These are phyloP conservation scores for Pangasianodon hypophthalmus DNA, from an alignment of 2,113 vertebrate genomes.

Conservation along the genomic window DNA sequence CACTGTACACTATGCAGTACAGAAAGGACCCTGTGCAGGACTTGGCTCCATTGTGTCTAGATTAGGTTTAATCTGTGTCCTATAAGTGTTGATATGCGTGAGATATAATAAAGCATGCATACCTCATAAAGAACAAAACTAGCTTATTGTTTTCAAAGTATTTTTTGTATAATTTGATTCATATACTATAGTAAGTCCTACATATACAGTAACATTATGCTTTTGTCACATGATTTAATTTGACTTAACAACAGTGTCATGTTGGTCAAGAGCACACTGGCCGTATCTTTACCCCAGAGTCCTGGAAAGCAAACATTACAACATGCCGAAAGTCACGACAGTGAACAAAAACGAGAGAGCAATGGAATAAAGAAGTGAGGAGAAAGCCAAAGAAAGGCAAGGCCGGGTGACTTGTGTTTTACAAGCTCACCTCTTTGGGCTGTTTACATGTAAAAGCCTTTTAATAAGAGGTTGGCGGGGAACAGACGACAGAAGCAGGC, in stretches of 20 bases:
- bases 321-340: slow-evolving; percentile 23
- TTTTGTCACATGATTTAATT: background rate
- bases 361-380: slow-evolving; percentile 17
- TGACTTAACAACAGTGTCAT: background rate
- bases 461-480: slow-evolving; percentile 70
- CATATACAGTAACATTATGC: background rate
- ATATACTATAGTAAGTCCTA: background rate
- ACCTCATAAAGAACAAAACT: background rate
- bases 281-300: slow-evolving; percentile 1
- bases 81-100: background rate
- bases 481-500: slow-evolving; percentile 58
- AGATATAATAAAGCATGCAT: background rate
- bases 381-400: slow-evolving; percentile 51
- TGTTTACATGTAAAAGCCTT: slow-evolving; percentile 75
- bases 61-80: background rate
- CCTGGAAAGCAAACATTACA: slow-evolving; percentile 45
- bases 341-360: slow-evolving; percentile 25
- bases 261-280: slow-evolving; percentile 14
- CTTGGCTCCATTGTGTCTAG: background rate
- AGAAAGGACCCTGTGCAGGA: background rate
- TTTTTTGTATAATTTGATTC: background rate
- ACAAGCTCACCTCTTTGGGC: slow-evolving; percentile 63
- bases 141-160: background rate
- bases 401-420: slow-evolving; percentile 54
- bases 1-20: background rate